These are phyloP conservation scores for Falco cherrug DNA, from an alignment of 2,797 vertebrate genomes.

Conservation along the genomic window DNA sequence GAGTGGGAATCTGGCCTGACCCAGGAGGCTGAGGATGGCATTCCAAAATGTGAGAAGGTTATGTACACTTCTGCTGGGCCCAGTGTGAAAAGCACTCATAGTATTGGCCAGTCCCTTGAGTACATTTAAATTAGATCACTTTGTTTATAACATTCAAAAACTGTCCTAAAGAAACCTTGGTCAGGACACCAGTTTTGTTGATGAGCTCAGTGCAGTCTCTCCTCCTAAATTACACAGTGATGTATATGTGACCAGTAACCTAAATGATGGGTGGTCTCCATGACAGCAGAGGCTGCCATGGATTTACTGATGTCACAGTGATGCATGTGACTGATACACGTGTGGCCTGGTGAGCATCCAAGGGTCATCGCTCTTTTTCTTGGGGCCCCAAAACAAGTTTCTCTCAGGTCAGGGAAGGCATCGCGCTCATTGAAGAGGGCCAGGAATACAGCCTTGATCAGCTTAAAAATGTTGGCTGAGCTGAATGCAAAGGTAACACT, in stretches of 20 bases:
- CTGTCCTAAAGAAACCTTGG: neutral
- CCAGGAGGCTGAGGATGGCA: neutral
- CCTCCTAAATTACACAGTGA: neutral
- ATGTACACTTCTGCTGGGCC: neutral
- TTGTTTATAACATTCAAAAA: neutral
- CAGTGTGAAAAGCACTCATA: neutral
- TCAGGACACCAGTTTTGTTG: neutral
- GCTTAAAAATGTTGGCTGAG: neutral
- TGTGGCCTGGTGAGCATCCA: neutral
- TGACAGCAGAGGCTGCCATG: neutral
- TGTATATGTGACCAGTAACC: neutral
- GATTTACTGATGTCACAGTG: neutral
- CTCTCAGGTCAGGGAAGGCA: neutral
- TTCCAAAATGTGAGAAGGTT: neutral
- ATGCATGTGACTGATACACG: neutral
- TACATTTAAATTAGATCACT: neutral
- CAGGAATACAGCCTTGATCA: neutral
- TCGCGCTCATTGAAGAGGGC: neutral
- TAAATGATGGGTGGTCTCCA: neutral
- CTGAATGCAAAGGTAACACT: neutral
- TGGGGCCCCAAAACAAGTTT: neutral
- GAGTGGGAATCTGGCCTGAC: neutral
- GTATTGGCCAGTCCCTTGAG: neutral
- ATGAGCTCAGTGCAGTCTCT: neutral
- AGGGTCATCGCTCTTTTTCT: neutral